Evolutionary conservation across 1,140 invertebrate species (phyloP).

Genomic region (Drosophila nebulosa): DNA sequence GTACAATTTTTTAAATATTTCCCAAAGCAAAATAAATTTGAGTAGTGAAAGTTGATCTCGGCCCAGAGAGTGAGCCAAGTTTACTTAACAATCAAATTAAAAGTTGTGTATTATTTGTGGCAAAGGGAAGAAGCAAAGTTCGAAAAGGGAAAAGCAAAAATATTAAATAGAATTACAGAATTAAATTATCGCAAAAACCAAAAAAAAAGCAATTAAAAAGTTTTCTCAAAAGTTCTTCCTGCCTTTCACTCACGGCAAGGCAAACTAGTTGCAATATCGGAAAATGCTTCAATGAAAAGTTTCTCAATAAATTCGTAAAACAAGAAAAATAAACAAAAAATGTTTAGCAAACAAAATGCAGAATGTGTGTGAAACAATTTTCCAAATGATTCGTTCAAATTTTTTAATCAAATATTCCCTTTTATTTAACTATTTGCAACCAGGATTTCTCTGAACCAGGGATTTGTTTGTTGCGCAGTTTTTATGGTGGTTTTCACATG

Average conservation of each 20-base stretch:
- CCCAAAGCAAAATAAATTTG: background rate
- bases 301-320: conserved; percentile 23
- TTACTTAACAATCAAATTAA: conserved; percentile 2
- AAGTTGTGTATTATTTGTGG: conserved; percentile 3
- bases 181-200: conserved; percentile 28
- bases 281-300: conserved; percentile 15
- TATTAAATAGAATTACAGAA: conserved; percentile 48
- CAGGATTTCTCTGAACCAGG: conserved; percentile 17
- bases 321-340: conserved; percentile 6
- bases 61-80: background rate
- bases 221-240: conserved; percentile 9
- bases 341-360: conserved; percentile 19
- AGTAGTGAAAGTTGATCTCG: background rate
- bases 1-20: background rate
- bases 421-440: conserved; percentile 13
- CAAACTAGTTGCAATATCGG: background rate
- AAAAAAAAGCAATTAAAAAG: conserved; percentile 40
- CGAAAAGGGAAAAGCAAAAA: background rate
- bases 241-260: background rate
- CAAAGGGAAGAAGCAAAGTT: background rate
- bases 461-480: conserved; percentile 34
- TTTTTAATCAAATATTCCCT: conserved; percentile 29
- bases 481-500: conserved; percentile 17
- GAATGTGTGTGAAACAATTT: background rate
- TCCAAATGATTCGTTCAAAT: background rate